Percentiles rank a stretch among this genome's conserved stretches.
Conservation (phyloP, 1,140 invertebrate genomes). For the Apocrypta bakeri region DNA sequence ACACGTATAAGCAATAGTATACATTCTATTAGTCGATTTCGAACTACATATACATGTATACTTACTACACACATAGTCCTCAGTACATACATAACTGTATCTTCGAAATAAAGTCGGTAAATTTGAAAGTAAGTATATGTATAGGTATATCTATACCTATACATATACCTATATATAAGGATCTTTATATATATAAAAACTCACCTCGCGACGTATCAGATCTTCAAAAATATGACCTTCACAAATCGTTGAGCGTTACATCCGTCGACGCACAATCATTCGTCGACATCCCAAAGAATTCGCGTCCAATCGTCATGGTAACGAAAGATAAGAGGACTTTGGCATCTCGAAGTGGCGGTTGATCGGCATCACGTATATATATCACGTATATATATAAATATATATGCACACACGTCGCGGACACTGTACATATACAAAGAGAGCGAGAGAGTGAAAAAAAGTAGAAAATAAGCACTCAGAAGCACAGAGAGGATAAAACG, state of each 20-base stretch:
- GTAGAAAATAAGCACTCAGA: not conserved
- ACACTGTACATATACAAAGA: not conserved
- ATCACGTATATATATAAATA: too few species aligned
- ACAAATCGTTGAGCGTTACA: not conserved
- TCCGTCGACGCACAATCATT: not conserved
- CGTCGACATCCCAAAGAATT: not conserved
- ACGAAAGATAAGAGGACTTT: not conserved
- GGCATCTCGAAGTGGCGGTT: not conserved
- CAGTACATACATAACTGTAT: slow-evolving; percentile 4
- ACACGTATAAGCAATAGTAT: too few species aligned
- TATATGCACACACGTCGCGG: not conserved
- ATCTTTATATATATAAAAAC: not conserved
- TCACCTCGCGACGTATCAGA: not conserved
- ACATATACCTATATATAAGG: too few species aligned
- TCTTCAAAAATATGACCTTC: not conserved
- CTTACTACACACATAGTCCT: not conserved
- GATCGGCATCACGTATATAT: not conserved
- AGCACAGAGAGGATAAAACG: not conserved
- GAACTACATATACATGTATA: not conserved
- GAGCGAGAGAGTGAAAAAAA: not conserved
- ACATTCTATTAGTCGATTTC: too few species aligned
- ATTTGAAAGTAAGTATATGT: not conserved
- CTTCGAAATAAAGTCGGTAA: slow-evolving; percentile 1
- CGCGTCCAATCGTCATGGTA: slow-evolving; percentile 21
- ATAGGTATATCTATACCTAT: too few species aligned